Evolutionary conservation across 2,888 invertebrate species (phyloP).

Genomic region (Poecilobothrus nobilitatus): DNA sequence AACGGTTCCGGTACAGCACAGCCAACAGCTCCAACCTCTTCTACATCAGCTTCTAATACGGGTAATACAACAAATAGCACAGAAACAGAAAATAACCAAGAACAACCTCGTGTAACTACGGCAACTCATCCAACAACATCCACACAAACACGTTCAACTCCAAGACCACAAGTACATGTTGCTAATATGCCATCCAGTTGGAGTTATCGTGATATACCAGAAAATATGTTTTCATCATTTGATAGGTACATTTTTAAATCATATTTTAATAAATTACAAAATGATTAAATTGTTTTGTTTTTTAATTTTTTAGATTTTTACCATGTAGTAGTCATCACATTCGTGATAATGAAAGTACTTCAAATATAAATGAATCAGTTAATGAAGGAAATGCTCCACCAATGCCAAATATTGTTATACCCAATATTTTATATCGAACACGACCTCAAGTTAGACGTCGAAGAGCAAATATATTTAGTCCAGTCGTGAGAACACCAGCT

Average conservation of each 20-base stretch:
- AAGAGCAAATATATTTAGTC: neutral
- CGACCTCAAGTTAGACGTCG: constrained; percentile 8
- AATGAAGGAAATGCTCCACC: neutral
- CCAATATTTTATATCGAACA: constrained; percentile 10
- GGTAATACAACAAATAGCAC: constrained; percentile 44
- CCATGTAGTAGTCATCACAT: constrained; percentile 66
- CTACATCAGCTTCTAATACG: constrained; percentile 24
- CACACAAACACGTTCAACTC: constrained; percentile 60
- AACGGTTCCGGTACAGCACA: constrained; percentile 1
- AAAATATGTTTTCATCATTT: constrained; percentile 40
- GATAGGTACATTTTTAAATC: constrained; percentile 29
- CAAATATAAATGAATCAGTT: constrained; percentile 2
- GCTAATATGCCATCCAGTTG: constrained; percentile 49
- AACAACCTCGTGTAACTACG: constrained; percentile 49
- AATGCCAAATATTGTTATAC: neutral
- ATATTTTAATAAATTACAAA: too few relatives aligned
- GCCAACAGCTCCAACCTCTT: constrained; percentile 14
- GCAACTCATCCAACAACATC: constrained; percentile 63
- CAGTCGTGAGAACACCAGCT: neutral
- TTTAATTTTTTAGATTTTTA: constrained; percentile 45
- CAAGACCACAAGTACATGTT: constrained; percentile 60
- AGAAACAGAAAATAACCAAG: constrained; percentile 19
- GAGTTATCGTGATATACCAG: constrained; percentile 40
- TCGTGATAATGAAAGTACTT: constrained; percentile 36
- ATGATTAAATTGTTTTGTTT: neutral